Base-by-base conservation (phyloP, 2,797 vertebrate species). In the Erithacus rubecula region DNA sequence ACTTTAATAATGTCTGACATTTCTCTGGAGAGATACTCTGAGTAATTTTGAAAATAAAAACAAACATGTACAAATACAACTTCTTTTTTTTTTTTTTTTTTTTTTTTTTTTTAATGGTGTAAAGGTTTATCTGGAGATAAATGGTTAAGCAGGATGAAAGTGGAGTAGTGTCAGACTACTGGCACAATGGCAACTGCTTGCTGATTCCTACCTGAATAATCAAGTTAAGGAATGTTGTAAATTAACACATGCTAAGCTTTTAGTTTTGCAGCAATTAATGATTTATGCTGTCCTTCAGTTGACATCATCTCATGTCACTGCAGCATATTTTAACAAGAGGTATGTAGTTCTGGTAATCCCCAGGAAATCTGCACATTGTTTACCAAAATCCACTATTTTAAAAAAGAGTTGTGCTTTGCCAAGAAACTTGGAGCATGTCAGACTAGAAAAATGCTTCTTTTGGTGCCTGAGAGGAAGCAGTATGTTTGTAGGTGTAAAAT, bases 321-420 rank as follows among this genome's bases (percentile, higher is more conserved):
- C 15, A 51, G 55, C 64, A 19, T 47, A 65, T 43, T 87, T 90
- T 74, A 90, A 27, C 21, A 64, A 65, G 81, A 89, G 21, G 19
- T 49, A 47, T 41, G 58, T 71, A 59, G 15, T 74, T 82, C 85
- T 91, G 87, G 90, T 87, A 96, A 96, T 96, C 81, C 83, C 78
- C 75, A 94, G 82, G 75, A 93, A 85, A 77, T 92, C 39, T 81
- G 72, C 9, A 4, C 39, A 22, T 32, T 92, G 83, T 90, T 95
- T 94, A 94, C 52, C 46, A 58, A 89, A 95, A 7, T 2, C 18
- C 30, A n/a, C 30, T 84, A 18, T 55, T 88, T 74, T 5, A 34
- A 83, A 86, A 51, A 60, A 83, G 55, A 30, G 56, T 27, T 44
- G 12, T 30, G 5, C 27, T 91, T 86, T 94, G 59, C 83, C 59